A percentile compares a stretch with the other conserved stretches of the same genome.
These are phyloP conservation scores for Cygnus atratus DNA, from an alignment of 2,113 vertebrate genomes.

Conservation along the genomic window DNA sequence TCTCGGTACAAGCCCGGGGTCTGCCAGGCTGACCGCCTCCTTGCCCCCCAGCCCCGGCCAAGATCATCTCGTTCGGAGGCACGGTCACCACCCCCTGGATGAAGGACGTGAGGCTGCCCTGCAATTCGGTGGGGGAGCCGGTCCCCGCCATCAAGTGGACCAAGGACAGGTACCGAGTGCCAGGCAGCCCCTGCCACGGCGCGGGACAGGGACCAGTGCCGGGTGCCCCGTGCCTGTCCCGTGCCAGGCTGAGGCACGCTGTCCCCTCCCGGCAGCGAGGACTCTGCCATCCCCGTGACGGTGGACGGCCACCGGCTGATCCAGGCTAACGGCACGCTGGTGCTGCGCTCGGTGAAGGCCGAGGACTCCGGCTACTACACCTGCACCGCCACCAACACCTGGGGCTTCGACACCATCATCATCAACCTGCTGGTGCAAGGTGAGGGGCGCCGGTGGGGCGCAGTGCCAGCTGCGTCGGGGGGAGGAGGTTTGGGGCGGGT, in stretches of 20 bases:
- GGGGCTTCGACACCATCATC: slow-evolving; percentile 97
- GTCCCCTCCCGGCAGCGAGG: slow-evolving; percentile 78
- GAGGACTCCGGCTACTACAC: slow-evolving; percentile 98
- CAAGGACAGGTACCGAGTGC: slow-evolving; percentile 89
- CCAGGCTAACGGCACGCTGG: slow-evolving; percentile 90
- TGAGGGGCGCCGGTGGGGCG: slow-evolving; percentile 2
- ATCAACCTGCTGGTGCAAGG: slow-evolving; percentile 97
- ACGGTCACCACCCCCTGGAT: slow-evolving; percentile 97
- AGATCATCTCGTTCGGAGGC: slow-evolving; percentile 96
- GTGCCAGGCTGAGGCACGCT: fast-evolving
- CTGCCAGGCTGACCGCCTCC: background rate
- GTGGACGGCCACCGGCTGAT: slow-evolving; percentile 92
- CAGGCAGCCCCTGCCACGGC: fast-evolving
- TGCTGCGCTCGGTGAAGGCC: slow-evolving; percentile 92
- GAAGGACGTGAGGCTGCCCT: slow-evolving; percentile 94
- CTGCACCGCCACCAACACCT: slow-evolving; percentile 96
- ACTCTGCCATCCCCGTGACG: slow-evolving; percentile 90
- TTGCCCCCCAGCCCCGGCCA: slow-evolving; percentile 86
- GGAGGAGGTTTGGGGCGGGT: background rate
- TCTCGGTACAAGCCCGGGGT: fast-evolving
- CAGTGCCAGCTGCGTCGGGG: no score
- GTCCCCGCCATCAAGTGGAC: slow-evolving; percentile 95
- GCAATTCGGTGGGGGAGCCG: slow-evolving; percentile 93
- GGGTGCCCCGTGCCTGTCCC: fast-evolving
- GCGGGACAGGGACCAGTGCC: fast-evolving